Evolutionary conservation across 2,113 vertebrate genomes (phyloP), one percentile per base, ranked within the genome.

Genomic region (Prinia subflava): DNA sequence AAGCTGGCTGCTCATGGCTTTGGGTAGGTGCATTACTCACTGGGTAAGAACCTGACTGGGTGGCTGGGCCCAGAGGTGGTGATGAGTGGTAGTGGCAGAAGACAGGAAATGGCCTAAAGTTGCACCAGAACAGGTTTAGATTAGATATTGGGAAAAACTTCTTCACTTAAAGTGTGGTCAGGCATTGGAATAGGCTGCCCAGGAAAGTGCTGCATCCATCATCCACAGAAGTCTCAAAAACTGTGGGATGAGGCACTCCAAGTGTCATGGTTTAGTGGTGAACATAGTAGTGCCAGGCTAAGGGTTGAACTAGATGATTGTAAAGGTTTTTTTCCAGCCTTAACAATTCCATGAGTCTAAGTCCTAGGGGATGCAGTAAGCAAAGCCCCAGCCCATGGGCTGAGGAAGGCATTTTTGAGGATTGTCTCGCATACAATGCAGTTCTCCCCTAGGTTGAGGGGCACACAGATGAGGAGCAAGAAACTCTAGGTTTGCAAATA

Each of bases 241-340:
- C 25, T 4, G 21, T 35, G 16, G 31, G 47, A 68, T 62, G 20
- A 53, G 33, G 33, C 62, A 35, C 16, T 11, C n/a, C 62, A 46
- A 60, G 9, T 9, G 62, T 47, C 20, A 27, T 2, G 5, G 57
- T 56, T 56, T 57, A 42, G 17, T 27, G 37, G 42, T 33, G 21
- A 60, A 53, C 30, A 18, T 6, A 6, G n/a, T 46, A 20, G 24
- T 67, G 41, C 55, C 41, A n/a, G 39, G 31, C 19, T 35, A 55
- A 30, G 41, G 47, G 14, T 9, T 24, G 4, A 3, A 44, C 19
- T 39, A 13, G 1, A 37, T 24, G 37, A 27, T 23, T 0, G 0
- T 5, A 39, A 37, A 75, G 16, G 20, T 52, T 30, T 62, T 62
- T 47, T 47, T 90, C 70, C 30, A 83, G 9, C 17, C 17, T 55